Evolutionary conservation across 1,140 invertebrate species (phyloP), one percentile per base, ranked within the genome.

Genomic region (Atta cephalotes): DNA sequence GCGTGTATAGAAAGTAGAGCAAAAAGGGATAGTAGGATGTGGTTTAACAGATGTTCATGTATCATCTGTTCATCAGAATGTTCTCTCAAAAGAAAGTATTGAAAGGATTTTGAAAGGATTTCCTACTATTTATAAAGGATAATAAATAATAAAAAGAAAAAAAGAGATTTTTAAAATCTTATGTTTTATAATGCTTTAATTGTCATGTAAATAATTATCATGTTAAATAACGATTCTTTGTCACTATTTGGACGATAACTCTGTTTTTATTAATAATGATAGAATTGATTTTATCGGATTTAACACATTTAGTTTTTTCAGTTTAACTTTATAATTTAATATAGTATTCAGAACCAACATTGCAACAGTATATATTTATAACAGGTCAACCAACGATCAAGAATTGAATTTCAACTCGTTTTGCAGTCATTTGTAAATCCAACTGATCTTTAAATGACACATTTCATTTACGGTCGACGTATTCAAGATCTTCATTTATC

Each of bases 11-110:
- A 63, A 76, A 65, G 31, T 79, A 31, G 25, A 78, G 16, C n/a
- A 87, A 81, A 78, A 80, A 87, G 49, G 56, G 51, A 72, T 56
- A 25, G 21, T 35, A 62, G 45, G 51, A 56, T 56, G 49, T 53
- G 45, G 14, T 28, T 74, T 62, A 84, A 74, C 58, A 21, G 39
- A 84, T 76, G 39, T 62, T 84, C 70, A 28, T 58, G 18, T 71
- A 53, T 72, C 80, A 60, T 25, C 25, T 82, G 31, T 82, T 49
- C 68, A 62, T 62, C 58, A 18, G 28, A n/a, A 5, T 5, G 4
- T 16, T 56, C 14, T 31, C 5, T 35, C 9, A 21, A 51, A 31
- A n/a, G 5, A 39, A 76, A 84, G 18, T 51, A 62, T 82, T 62
- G 49, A 31, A 74, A 49, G 12, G 7, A 6, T 60, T 56, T 82